phyloP scores from a whole-genome alignment of 2,888 invertebrate species.

The Volucella inflata region DNA sequence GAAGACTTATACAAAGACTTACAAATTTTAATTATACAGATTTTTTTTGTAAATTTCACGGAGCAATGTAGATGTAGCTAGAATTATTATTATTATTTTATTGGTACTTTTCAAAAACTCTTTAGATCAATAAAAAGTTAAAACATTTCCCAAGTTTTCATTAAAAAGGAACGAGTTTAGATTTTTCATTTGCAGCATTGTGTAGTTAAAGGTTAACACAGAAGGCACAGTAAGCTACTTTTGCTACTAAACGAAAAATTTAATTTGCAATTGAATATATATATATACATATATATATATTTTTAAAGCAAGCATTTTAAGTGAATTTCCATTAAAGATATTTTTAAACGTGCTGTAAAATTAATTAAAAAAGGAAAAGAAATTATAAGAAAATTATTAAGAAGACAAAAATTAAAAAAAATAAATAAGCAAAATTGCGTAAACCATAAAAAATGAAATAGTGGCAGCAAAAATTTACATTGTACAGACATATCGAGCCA shows the following conservation, averaged over 20 bases:
- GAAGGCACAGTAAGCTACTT: conserved; percentile 37
- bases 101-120: neutral
- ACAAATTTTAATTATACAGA: too few species aligned
- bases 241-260: conserved; percentile 32
- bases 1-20: too few species aligned
- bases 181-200: conserved; percentile 25
- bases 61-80: conserved; percentile 61
- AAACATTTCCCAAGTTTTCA: neutral
- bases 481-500: conserved; percentile 14
- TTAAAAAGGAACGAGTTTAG: conserved; percentile 10
- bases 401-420: neutral
- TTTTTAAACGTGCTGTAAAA: conserved; percentile 60
- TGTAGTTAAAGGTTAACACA: conserved; percentile 26
- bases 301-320: conserved; percentile 52
- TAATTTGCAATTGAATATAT: neutral
- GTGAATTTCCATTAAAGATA: conserved; percentile 46
- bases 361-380: conserved; percentile 17
- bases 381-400: neutral
- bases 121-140: too few species aligned
- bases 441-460: neutral
- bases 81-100: conserved; percentile 20
- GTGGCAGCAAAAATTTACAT: conserved; percentile 35
- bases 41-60: neutral
- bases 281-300: conserved; percentile 15
- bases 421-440: conserved; percentile 10